A percentile compares a stretch with the other conserved stretches of the same genome.
Evolutionary conservation across 2,888 invertebrate genomes (phyloP).

Genomic region (Psococerastis gibbosa): DNA sequence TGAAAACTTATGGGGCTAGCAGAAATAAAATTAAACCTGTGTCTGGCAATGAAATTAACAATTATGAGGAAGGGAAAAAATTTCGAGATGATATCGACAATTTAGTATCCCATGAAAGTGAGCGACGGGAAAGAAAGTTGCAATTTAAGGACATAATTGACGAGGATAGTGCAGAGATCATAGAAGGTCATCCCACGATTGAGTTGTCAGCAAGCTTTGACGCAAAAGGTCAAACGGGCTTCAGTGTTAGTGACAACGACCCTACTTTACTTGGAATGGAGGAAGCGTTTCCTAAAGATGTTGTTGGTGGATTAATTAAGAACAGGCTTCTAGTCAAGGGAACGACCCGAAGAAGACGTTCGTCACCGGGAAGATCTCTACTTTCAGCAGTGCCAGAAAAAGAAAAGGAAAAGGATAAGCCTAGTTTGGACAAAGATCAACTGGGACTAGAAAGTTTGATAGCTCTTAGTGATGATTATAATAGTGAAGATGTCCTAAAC

Average conservation of each 20-base stretch:
- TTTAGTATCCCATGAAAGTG: neutral
- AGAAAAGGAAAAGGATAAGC: neutral
- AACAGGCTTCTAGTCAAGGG: neutral
- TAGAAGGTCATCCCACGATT: slow-evolving; percentile 4
- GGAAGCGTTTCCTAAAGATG: neutral
- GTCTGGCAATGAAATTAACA: slow-evolving; percentile 31
- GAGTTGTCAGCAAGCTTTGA: slow-evolving; percentile 1
- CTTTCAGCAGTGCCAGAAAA: neutral
- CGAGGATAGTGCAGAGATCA: neutral
- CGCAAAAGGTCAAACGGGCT: neutral
- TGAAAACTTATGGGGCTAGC: slow-evolving; percentile 55
- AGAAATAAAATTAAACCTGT: slow-evolving; percentile 27
- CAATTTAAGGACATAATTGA: neutral
- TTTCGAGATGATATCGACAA: neutral
- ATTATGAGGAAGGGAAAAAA: neutral
- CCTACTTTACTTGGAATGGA: neutral
- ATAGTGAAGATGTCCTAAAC: slow-evolving; percentile 23
- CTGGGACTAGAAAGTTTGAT: slow-evolving; percentile 29
- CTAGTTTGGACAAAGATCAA: slow-evolving; percentile 22
- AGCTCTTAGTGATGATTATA: slow-evolving; percentile 28
- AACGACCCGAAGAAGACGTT: neutral
- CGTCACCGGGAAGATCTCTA: neutral
- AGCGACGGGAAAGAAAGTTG: neutral
- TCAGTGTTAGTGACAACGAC: neutral
- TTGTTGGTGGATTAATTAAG: neutral